Evolutionary conservation across 2,888 invertebrate genomes (phyloP).

Genomic region (Amiota mariae): DNA sequence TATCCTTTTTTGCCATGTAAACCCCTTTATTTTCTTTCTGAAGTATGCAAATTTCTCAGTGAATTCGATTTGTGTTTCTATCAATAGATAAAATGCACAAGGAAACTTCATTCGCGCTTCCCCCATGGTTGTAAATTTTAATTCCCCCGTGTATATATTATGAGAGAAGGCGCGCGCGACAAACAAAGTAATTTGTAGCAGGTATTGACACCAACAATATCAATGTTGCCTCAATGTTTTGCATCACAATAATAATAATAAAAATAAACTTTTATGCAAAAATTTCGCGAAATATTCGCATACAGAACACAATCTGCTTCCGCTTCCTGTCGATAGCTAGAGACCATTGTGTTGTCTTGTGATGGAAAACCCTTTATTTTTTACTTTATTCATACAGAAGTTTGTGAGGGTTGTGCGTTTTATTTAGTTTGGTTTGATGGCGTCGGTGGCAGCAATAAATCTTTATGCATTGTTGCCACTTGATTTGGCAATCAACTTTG

Average conservation of each 20-base stretch:
- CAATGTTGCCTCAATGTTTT: slow-evolving; percentile 36
- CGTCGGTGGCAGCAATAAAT: slow-evolving; percentile 47
- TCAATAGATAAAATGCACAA: slow-evolving; percentile 26
- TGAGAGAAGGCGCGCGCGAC: slow-evolving; percentile 24
- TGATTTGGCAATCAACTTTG: slow-evolving; percentile 25
- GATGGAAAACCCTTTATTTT: background rate
- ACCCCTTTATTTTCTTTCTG: slow-evolving; percentile 25
- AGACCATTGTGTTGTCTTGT: background rate
- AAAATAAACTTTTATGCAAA: slow-evolving; percentile 65
- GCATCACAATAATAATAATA: slow-evolving; percentile 62
- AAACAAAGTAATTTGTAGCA: slow-evolving; percentile 62
- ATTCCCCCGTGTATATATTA: slow-evolving; percentile 61
- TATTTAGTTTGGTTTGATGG: background rate
- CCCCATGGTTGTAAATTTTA: slow-evolving; percentile 35
- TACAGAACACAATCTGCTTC: slow-evolving; percentile 48
- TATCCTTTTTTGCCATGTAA: too few species aligned
- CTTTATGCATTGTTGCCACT: slow-evolving; percentile 43
- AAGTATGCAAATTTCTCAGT: slow-evolving; percentile 60
- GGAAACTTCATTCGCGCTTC: background rate
- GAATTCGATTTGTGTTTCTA: slow-evolving; percentile 54
- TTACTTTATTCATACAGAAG: background rate
- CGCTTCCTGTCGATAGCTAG: slow-evolving; percentile 44
- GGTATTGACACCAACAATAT: slow-evolving; percentile 37
- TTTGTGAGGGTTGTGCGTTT: slow-evolving; percentile 1
- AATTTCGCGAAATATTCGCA: slow-evolving; percentile 46